Conservation (phyloP, 2,888 invertebrate genomes). For the Hydrotaea cyrtoneurina region DNA sequence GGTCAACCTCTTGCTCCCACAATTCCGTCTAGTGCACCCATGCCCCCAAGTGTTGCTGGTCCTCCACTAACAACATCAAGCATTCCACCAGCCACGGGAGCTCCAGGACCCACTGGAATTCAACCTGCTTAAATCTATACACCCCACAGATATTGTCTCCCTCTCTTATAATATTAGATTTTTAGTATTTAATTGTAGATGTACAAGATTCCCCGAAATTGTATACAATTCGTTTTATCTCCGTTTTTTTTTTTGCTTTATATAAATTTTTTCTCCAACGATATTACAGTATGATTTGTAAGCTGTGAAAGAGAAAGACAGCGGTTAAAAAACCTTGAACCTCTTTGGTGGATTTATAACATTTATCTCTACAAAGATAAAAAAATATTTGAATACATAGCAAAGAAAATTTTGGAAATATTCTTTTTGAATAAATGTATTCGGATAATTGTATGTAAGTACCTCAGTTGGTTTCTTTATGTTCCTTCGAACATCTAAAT, state of each 20-base stretch:
- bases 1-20: conserved; percentile 49
- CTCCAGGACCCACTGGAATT: conserved; percentile 1
- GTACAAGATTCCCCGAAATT: conserved; percentile 34
- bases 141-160: conserved; percentile 3
- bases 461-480: not conserved
- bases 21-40: conserved; percentile 42
- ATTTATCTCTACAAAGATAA: conserved; percentile 1
- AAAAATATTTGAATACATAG: conserved; percentile 29
- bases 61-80: conserved; percentile 54
- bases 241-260: not conserved
- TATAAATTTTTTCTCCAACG: conserved; percentile 7
- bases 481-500: too few species aligned
- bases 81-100: conserved; percentile 60
- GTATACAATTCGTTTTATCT: conserved; percentile 33
- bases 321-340: not conserved
- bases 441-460: conserved; percentile 34
- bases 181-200: conserved; percentile 55
- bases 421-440: conserved; percentile 51
- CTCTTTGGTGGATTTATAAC: not conserved
- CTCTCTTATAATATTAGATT: conserved; percentile 15
- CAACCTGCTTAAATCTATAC: conserved; percentile 62
- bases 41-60: conserved; percentile 53
- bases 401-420: conserved; percentile 23
- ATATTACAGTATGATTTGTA: conserved; percentile 15
- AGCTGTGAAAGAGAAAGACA: conserved; percentile 1